Evolutionary conservation across 2,113 vertebrate species (phyloP).

Genomic region (Sphyrna mokarran): DNA sequence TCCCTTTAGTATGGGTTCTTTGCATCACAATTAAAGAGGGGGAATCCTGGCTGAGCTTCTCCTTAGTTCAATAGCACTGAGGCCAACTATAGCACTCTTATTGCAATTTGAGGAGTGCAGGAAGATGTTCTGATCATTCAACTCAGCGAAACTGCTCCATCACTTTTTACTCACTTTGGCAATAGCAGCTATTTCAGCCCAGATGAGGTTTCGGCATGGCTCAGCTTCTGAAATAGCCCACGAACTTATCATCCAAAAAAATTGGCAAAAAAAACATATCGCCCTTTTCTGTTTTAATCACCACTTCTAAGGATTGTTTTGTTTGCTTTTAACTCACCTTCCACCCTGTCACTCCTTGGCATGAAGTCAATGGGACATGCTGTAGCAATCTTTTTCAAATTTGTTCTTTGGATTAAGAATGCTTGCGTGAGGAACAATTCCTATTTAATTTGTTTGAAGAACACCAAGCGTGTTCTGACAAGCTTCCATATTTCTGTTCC

Average conservation of each 20-base stretch:
- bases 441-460: constrained; percentile 62
- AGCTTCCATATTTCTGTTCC: constrained; percentile 48
- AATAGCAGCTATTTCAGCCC: not conserved
- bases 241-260: not conserved
- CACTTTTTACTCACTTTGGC: not conserved
- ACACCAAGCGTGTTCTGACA: constrained; percentile 65
- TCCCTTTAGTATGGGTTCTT: not conserved
- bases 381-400: constrained; percentile 63
- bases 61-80: too few species aligned
- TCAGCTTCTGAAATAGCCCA: not conserved
- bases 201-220: not conserved
- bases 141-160: not conserved
- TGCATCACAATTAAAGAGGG: not conserved
- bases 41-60: not conserved
- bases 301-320: not conserved
- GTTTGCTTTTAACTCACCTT: not conserved
- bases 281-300: not conserved
- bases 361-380: constrained; percentile 59
- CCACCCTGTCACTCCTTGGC: constrained; percentile 55
- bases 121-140: not conserved
- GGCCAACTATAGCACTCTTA: not conserved
- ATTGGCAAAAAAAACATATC: too few species aligned
- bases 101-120: not conserved
- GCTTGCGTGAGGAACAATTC: constrained; percentile 61
- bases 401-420: constrained; percentile 63